These are phyloP conservation scores for Teleogryllus oceanicus DNA, from an alignment of 2,888 invertebrate genomes.

Conservation along the genomic window DNA sequence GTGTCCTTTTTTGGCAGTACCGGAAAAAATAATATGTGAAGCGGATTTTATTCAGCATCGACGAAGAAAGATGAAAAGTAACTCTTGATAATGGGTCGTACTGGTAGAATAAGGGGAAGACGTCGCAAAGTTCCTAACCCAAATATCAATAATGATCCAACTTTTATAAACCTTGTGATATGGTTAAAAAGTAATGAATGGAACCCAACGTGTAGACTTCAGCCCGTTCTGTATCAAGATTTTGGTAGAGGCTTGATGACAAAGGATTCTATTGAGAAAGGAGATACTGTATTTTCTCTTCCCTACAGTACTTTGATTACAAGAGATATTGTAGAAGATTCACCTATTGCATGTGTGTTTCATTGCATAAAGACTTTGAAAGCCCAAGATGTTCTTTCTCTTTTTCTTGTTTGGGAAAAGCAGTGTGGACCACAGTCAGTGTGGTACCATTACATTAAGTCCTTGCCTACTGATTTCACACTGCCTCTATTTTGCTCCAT, in stretches of 20 bases:
- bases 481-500: conserved; percentile 65
- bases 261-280: conserved; percentile 53
- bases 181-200: conserved; percentile 58
- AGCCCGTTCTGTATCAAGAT: conserved; percentile 56
- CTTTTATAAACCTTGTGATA: conserved; percentile 50
- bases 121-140: not conserved
- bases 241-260: conserved; percentile 76
- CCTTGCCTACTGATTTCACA: conserved; percentile 63
- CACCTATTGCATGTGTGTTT: conserved; percentile 40
- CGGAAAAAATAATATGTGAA: no score
- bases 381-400: conserved; percentile 69
- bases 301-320: conserved; percentile 54
- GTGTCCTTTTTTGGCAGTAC: no score
- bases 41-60: no score
- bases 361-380: conserved; percentile 43
- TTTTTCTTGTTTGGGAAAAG: conserved; percentile 69
- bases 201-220: conserved; percentile 55
- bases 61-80: not conserved
- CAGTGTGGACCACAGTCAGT: conserved; percentile 54
- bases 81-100: conserved; percentile 27
- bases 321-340: conserved; percentile 44
- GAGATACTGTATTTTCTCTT: conserved; percentile 57
- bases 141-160: conserved; percentile 20
- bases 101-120: conserved; percentile 25
- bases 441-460: conserved; percentile 64